phyloP scores from a whole-genome alignment of 2,113 vertebrate genomes.

The Xiphorhynchus elegans region DNA sequence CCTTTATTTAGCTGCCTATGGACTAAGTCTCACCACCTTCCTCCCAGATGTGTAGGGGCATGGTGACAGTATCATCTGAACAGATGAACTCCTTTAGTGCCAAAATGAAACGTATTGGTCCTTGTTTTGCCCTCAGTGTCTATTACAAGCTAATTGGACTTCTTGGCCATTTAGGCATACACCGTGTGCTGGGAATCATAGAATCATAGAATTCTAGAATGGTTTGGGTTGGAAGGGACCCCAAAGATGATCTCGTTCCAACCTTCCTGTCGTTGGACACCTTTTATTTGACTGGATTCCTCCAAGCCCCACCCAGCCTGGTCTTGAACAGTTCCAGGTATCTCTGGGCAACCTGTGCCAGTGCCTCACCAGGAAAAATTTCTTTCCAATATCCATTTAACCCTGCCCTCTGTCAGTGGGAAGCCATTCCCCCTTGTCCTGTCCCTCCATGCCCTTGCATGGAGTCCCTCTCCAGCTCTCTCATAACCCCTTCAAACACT shows the following conservation, averaged over 20 bases:
- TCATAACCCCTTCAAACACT: not conserved
- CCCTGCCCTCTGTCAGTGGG: not conserved
- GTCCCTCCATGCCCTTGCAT: not conserved
- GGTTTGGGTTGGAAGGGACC: not conserved
- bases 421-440: not conserved
- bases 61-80: not conserved
- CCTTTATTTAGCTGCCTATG: not conserved
- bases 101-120: not conserved
- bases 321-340: not conserved
- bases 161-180: not conserved
- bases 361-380: not conserved
- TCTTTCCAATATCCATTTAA: not conserved
- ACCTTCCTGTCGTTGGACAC: not conserved
- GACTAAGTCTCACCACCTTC: not conserved
- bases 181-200: not conserved
- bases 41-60: not conserved
- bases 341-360: not conserved
- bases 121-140: not conserved
- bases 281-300: not conserved
- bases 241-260: not conserved
- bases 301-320: not conserved
- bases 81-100: not conserved
- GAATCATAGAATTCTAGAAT: not conserved
- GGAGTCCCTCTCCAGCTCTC: not conserved
- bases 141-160: not conserved